A percentile compares a stretch with the other conserved stretches of the same genome.
Conservation (phyloP, 2,888 invertebrate genomes). For the Heliothis peltigera region DNA sequence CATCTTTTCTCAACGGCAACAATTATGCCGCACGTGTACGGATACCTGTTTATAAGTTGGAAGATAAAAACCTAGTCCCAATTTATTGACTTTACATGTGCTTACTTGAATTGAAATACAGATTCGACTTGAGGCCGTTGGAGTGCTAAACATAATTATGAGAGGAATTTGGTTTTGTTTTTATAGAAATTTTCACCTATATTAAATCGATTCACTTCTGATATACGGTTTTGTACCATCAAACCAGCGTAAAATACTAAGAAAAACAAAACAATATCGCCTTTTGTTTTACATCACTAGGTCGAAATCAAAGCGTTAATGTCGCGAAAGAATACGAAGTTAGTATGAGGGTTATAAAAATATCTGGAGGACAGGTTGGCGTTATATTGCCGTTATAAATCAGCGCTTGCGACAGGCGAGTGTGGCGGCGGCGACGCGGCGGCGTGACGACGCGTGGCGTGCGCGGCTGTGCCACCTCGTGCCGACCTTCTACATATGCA, state of each 20-base stretch:
- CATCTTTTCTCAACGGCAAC: too few species aligned
- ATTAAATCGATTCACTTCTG: background rate
- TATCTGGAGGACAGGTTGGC: conserved; percentile 86
- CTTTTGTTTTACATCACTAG: conserved; percentile 54
- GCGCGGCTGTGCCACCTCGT: conserved; percentile 70
- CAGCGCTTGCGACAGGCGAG: conserved; percentile 78
- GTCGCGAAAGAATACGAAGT: conserved; percentile 73
- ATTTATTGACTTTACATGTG: too few species aligned
- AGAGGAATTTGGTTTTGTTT: background rate
- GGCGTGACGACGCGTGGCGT: conserved; percentile 69
- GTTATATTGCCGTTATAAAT: conserved; percentile 89
- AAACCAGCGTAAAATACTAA: conserved; percentile 8
- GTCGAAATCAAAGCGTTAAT: conserved; percentile 72
- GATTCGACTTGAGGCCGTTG: too few species aligned
- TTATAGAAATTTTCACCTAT: background rate
- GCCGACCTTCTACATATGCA: conserved; percentile 77
- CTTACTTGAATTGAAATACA: too few species aligned
- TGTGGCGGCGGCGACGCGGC: conserved; percentile 69
- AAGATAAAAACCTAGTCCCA: too few species aligned
- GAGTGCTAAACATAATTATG: too few species aligned
- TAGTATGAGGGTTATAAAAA: conserved; percentile 85
- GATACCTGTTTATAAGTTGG: too few species aligned
- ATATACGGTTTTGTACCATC: background rate
- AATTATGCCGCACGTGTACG: too few species aligned
- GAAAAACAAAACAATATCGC: conserved; percentile 41